Percentiles rank a stretch among this genome's conserved stretches.
Conservation (phyloP, 2,888 invertebrate genomes). For the Cantharis flavilabris region DNA sequence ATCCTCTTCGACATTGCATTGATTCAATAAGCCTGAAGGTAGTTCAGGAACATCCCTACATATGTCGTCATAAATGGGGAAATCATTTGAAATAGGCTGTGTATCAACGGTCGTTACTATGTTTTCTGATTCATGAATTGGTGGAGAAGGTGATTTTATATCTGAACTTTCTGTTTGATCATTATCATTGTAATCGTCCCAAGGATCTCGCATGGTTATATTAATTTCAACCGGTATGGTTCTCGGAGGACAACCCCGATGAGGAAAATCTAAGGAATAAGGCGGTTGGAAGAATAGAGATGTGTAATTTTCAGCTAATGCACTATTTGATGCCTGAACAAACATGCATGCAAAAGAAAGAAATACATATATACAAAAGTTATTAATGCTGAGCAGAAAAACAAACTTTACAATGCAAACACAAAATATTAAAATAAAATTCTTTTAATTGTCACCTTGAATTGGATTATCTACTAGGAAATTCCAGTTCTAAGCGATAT, state of each 20-base stretch:
- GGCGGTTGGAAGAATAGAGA: conserved; percentile 19
- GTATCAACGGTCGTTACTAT: background rate
- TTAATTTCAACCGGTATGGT: background rate
- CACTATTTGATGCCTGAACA: conserved; percentile 45
- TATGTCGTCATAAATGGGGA: background rate
- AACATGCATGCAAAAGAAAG: conserved; percentile 53
- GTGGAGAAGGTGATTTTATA: background rate
- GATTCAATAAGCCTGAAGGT: background rate
- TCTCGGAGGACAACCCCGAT: background rate
- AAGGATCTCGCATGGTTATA: conserved; percentile 67
- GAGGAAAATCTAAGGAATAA: conserved; percentile 5
- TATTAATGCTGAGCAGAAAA: conserved; percentile 36
- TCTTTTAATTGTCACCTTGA: background rate
- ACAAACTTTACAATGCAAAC: background rate
- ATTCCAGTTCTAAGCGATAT: background rate
- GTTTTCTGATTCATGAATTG: background rate
- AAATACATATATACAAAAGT: conserved; percentile 43
- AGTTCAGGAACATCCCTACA: background rate
- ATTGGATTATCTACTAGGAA: background rate
- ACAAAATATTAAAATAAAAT: background rate
- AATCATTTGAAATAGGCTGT: background rate
- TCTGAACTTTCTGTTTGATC: background rate
- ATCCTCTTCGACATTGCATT: background rate
- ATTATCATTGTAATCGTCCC: conserved; percentile 66
- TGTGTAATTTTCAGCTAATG: conserved; percentile 37